A percentile compares a stretch with the other conserved stretches of the same genome.
Evolutionary conservation across 2,113 vertebrate species (phyloP).

Genomic region (Phoenicopterus ruber): DNA sequence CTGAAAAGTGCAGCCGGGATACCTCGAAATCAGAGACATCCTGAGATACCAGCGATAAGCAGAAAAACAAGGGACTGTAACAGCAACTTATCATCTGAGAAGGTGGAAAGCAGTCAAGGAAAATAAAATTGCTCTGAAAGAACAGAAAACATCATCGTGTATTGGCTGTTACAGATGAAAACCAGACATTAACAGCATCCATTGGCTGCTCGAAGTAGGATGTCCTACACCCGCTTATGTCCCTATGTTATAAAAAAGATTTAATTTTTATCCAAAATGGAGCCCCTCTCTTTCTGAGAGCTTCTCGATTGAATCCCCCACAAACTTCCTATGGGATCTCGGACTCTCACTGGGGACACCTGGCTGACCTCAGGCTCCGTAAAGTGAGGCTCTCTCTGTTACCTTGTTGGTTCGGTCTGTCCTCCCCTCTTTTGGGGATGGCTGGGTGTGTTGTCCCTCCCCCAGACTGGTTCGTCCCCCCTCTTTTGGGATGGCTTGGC

Average conservation of each 20-base stretch:
- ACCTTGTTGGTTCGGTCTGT: background rate
- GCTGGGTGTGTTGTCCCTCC: background rate
- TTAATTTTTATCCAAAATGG: background rate
- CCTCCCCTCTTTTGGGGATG: background rate
- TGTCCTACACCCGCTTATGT: background rate
- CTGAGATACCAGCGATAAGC: background rate
- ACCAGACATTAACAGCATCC: background rate
- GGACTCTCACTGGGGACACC: background rate
- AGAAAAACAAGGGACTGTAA: background rate
- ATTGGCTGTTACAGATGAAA: background rate
- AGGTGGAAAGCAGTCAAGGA: background rate
- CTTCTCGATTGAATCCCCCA: fast-evolving
- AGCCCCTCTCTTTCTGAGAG: background rate
- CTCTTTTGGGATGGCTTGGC: background rate
- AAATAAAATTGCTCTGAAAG: background rate
- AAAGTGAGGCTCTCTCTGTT: background rate
- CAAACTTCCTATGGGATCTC: background rate
- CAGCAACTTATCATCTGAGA: background rate
- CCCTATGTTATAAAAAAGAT: fast-evolving
- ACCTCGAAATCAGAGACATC: background rate
- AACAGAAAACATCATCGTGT: background rate
- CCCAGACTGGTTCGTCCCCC: background rate
- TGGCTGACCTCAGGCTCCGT: background rate
- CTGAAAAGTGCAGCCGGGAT: background rate
- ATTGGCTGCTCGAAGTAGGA: background rate